phyloP scores from a whole-genome alignment of 2,888 invertebrate species.

The Leptopilina drosophilae region DNA sequence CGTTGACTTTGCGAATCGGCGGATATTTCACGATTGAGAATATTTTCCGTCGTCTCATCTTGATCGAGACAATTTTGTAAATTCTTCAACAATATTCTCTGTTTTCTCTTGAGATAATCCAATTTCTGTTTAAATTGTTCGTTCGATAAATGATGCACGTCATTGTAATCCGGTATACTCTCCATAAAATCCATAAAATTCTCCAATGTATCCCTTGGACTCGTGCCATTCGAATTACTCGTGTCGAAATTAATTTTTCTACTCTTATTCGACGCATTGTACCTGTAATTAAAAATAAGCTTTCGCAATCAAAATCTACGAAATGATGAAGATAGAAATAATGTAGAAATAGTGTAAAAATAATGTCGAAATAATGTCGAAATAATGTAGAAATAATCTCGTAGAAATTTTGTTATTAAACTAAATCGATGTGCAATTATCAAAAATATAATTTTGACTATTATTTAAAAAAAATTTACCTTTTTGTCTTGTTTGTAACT shows the following conservation, averaged over 20 bases:
- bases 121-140: conserved; percentile 87
- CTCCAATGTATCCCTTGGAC: conserved; percentile 77
- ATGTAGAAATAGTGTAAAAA: too few species aligned
- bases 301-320: too few species aligned
- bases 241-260: conserved; percentile 43
- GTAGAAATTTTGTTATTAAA: too few species aligned
- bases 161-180: conserved; percentile 89
- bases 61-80: conserved; percentile 74
- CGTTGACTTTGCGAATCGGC: conserved; percentile 11
- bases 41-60: conserved; percentile 57
- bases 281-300: background rate
- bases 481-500: conserved; percentile 48
- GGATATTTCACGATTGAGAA: background rate
- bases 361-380: too few species aligned
- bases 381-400: too few species aligned
- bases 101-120: conserved; percentile 82
- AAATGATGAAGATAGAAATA: too few species aligned
- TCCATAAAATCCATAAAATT: conserved; percentile 86
- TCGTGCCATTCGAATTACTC: conserved; percentile 50
- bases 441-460: too few species aligned
- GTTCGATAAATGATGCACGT: conserved; percentile 86
- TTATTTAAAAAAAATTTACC: background rate
- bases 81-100: conserved; percentile 76
- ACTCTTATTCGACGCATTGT: background rate
- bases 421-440: too few species aligned